A percentile compares a stretch with the other conserved stretches of the same genome.
Conservation (phyloP, 2,888 invertebrate genomes). For the Acheta domesticus region DNA sequence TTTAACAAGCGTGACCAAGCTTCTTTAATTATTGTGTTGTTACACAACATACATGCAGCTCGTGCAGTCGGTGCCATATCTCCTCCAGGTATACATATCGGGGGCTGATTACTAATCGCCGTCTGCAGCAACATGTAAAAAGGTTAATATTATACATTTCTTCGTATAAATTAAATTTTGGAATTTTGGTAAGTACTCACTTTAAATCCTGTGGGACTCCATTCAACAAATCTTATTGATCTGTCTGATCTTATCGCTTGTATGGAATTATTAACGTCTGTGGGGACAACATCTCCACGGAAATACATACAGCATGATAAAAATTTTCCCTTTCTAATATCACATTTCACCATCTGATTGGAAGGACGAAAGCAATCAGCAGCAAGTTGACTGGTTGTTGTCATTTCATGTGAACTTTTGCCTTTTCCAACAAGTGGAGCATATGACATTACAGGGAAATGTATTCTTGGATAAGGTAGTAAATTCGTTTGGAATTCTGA, state of each 20-base stretch:
- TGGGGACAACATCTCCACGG: slow-evolving; percentile 63
- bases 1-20: background rate
- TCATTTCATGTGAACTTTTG: slow-evolving; percentile 57
- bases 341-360: slow-evolving; percentile 72
- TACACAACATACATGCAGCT: background rate
- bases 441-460: slow-evolving; percentile 77
- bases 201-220: slow-evolving; percentile 82
- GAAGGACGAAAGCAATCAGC: slow-evolving; percentile 77
- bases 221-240: slow-evolving; percentile 71
- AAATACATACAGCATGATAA: slow-evolving; percentile 72
- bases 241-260: slow-evolving; percentile 66
- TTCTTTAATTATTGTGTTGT: background rate
- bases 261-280: slow-evolving; percentile 70
- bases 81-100: background rate
- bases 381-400: slow-evolving; percentile 67
- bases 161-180: too few species aligned
- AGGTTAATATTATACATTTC: too few species aligned
- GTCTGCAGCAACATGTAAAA: background rate
- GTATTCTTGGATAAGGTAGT: slow-evolving; percentile 83
- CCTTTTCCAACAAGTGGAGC: slow-evolving; percentile 64
- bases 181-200: slow-evolving; percentile 40
- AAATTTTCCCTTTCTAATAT: slow-evolving; percentile 66
- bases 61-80: background rate
- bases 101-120: background rate
- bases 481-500: slow-evolving; percentile 77